phyloP scores from a whole-genome alignment of 1,140 invertebrate species.

The Ptiloglossa arizonensis region DNA sequence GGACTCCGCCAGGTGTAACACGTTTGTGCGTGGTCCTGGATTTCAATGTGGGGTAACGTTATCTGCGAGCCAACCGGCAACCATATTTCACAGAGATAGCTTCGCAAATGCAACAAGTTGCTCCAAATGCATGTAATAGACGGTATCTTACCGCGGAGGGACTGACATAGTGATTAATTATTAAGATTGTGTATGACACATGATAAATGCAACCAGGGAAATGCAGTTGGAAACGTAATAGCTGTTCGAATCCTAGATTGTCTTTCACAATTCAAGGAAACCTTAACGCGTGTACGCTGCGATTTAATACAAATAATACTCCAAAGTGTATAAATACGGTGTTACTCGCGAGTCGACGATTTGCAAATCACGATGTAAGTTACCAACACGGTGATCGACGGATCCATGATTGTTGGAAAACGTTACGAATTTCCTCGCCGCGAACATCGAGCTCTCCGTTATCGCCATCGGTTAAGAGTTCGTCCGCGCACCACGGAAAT shows the following conservation, averaged over 20 bases:
- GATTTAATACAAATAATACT: background rate
- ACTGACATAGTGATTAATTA: conserved; percentile 60
- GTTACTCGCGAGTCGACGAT: too few relatives aligned
- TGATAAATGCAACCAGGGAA: conserved; percentile 48
- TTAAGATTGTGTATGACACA: conserved; percentile 54
- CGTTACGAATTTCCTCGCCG: background rate
- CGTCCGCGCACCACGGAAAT: background rate
- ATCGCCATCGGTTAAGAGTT: background rate
- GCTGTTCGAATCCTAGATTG: background rate
- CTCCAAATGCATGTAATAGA: conserved; percentile 65
- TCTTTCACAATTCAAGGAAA: background rate
- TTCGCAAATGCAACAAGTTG: conserved; percentile 57
- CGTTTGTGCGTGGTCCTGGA: conserved; percentile 12
- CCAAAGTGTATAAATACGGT: too few relatives aligned
- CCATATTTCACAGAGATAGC: conserved; percentile 67
- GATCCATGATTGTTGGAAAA: too few relatives aligned
- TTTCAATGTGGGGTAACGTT: conserved; percentile 40
- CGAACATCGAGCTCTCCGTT: background rate
- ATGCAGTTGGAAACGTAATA: conserved; percentile 7
- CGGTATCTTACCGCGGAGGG: conserved; percentile 58
- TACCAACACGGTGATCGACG: too few relatives aligned
- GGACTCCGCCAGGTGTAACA: background rate
- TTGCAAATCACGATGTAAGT: too few relatives aligned
- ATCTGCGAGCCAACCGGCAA: conserved; percentile 34
- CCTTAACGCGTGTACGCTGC: too few relatives aligned